Evolutionary conservation across 2,888 invertebrate species (phyloP).

Genomic region (Helleia helle): DNA sequence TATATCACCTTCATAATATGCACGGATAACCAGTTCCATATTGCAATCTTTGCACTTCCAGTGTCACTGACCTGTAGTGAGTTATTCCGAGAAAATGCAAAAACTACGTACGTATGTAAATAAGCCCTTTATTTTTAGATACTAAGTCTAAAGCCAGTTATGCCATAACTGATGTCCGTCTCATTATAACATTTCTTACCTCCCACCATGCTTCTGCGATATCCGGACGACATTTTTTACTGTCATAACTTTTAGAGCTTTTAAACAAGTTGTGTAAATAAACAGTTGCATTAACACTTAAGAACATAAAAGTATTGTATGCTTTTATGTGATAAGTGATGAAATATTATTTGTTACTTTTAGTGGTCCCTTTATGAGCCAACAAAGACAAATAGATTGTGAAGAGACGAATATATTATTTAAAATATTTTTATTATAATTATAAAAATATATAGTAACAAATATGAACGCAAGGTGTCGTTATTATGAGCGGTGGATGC

Average conservation of each 20-base stretch:
- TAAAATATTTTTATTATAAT: no score
- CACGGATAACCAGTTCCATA: constrained; percentile 17
- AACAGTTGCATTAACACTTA: no score
- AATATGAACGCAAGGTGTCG: no score
- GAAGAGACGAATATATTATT: no score
- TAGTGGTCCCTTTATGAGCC: no score
- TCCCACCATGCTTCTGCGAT: constrained; percentile 7
- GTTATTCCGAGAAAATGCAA: constrained; percentile 18
- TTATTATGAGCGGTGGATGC: no score
- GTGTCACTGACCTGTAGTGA: constrained; percentile 16
- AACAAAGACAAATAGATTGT: no score
- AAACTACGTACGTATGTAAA: constrained; percentile 15
- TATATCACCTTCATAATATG: constrained; percentile 1
- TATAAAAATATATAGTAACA: no score
- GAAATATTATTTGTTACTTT: no score
- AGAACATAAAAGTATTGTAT: no score
- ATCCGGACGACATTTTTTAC: background rate
- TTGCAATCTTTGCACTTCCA: constrained; percentile 17
- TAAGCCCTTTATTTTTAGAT: constrained; percentile 16
- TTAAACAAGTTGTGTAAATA: background rate
- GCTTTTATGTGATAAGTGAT: no score
- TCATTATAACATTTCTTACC: constrained; percentile 14
- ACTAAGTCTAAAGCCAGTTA: constrained; percentile 1
- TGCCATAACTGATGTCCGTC: constrained; percentile 10
- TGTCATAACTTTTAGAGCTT: background rate